Evolutionary conservation across 37 sponge, comb jelly and placozoan genomes (phyloP), one percentile per base, ranked within the genome.

Genomic region (Bolinopsis microptera): DNA sequence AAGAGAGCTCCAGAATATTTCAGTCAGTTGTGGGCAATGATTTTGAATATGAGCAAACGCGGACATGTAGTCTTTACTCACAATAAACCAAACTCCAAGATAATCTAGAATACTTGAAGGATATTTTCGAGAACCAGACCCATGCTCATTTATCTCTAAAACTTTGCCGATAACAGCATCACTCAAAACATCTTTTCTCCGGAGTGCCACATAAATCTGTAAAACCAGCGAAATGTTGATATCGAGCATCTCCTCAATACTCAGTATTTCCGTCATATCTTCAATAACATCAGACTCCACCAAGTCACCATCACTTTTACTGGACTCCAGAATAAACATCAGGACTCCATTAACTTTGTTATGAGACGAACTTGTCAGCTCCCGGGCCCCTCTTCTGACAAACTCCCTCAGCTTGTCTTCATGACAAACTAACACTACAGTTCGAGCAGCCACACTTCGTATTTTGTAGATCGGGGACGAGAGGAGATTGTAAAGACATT

Each of bases 401-500:
- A 30, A 39, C 3, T n/a, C 35, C 25, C 39, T 21, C 0, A 77
- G 34, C 0, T 34, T 36, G 5, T 27, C 33, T 27, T 3, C 35
- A 5, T 34, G 80, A 18, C 27, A 41, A 27, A 86, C 61, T 24
- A 86, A 48, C 3, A 23, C 26, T 1, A 41, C 30, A 23, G 61
- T 27, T 5, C 90, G 90, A 28, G 90, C 90, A 40, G 90, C 90
- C 8, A 86, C 90, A 41, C 61, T 86, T 30, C 90, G n/a, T 0
- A 86, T 28, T 40, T 86, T 86, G 25, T 36, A 39, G 27, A 86
- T 22, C 18, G 90, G 90, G 5, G 90, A 86, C 8, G 90, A 41
- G 90, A 86, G 90, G 61, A 86, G 90, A 22, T 13, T 22, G 48
- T 39, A 40, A 5, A 77, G 35, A 32, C 33, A 77, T 36, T 34